Evolutionary conservation across 1,140 invertebrate genomes (phyloP).

Genomic region (Drosophila obscura): DNA sequence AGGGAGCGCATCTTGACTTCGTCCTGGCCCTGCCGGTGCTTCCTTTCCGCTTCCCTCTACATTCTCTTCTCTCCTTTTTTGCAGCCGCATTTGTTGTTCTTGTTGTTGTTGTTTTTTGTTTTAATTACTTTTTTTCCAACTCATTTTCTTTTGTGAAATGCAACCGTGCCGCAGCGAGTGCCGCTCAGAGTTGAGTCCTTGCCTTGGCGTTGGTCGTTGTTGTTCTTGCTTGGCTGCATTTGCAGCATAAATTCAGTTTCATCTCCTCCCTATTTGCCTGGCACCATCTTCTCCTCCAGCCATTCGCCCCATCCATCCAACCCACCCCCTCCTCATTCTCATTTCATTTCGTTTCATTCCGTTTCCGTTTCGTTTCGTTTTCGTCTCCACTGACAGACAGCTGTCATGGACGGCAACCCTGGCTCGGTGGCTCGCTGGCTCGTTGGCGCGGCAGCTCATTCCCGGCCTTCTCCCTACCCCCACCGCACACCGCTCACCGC

Average conservation of each 20-base stretch:
- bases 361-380: conserved; percentile 33
- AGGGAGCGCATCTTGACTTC: conserved; percentile 23
- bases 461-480: not conserved
- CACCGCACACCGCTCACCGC: not conserved
- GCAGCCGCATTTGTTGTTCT: conserved; percentile 18
- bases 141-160: conserved; percentile 74
- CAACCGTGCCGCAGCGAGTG: conserved; percentile 42
- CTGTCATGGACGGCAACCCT: conserved; percentile 53
- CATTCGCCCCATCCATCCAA: too few species aligned
- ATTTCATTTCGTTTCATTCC: conserved; percentile 28
- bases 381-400: conserved; percentile 64
- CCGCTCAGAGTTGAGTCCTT: conserved; percentile 41
- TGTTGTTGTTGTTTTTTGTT: conserved; percentile 39
- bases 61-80: not conserved
- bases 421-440: not conserved
- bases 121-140: conserved; percentile 74
- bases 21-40: conserved; percentile 2
- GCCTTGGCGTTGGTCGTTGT: conserved; percentile 50
- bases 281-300: not conserved
- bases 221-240: conserved; percentile 78
- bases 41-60: not conserved
- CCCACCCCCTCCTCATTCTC: not conserved
- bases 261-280: conserved; percentile 37
- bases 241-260: conserved; percentile 80
- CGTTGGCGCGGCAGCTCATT: not conserved